These are phyloP conservation scores for Campylomormyrus tamandua DNA, from an alignment of 2,113 vertebrate species.

Conservation along the genomic window DNA sequence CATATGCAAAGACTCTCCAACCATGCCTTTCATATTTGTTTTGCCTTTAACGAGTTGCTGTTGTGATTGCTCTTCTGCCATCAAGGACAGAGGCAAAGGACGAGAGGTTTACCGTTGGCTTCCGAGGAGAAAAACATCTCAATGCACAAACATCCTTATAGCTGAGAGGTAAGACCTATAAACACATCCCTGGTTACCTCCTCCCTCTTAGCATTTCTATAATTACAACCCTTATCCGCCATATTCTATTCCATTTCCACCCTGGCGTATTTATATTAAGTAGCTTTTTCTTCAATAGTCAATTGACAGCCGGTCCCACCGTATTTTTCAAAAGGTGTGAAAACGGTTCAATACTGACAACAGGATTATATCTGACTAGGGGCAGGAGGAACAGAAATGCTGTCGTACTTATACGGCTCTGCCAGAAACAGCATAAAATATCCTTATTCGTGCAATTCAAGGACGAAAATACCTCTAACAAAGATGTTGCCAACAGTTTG, in stretches of 20 bases:
- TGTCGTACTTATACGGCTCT: not conserved
- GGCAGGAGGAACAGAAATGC: slow-evolving; percentile 6
- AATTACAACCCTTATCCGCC: not conserved
- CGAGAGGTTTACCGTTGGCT: slow-evolving; percentile 49
- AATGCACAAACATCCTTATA: slow-evolving; percentile 38
- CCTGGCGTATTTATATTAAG: not conserved
- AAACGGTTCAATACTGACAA: not conserved
- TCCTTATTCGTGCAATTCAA: not conserved
- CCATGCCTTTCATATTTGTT: slow-evolving; percentile 53
- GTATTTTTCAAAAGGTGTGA: slow-evolving; percentile 8
- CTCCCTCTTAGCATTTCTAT: slow-evolving; percentile 7
- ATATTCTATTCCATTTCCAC: not conserved
- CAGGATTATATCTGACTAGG: slow-evolving; percentile 5
- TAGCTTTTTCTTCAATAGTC: not conserved
- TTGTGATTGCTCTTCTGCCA: slow-evolving; percentile 56
- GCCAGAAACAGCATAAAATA: not conserved
- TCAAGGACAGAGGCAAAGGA: slow-evolving; percentile 35
- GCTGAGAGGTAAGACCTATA: slow-evolving; percentile 41
- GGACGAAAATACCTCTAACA: not conserved
- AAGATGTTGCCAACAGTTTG: not conserved
- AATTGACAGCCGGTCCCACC: not conserved
- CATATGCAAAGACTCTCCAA: slow-evolving; percentile 33
- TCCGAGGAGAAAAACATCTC: slow-evolving; percentile 37
- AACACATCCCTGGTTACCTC: slow-evolving; percentile 28
- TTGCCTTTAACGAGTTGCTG: slow-evolving; percentile 50